These are phyloP conservation scores for Lacerta bilineata DNA, from an alignment of 2,797 vertebrate genomes.

Conservation along the genomic window DNA sequence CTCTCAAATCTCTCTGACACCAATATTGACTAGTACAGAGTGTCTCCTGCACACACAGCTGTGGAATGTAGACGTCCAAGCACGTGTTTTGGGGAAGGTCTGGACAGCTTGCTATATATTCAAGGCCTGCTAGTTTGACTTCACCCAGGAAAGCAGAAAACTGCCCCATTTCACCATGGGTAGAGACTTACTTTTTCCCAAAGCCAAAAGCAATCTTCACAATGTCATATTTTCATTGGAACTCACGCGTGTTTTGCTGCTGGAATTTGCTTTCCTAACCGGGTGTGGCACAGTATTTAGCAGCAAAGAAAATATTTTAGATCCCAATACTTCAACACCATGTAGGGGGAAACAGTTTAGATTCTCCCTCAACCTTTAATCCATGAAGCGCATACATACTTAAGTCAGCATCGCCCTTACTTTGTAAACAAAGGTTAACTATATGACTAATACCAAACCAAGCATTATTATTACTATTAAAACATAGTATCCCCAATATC, in stretches of 20 bases:
- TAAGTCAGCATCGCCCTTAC: accelerated
- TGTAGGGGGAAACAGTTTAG: constrained; percentile 32
- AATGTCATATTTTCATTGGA: constrained; percentile 48
- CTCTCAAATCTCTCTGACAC: constrained; percentile 44
- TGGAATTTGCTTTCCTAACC: constrained; percentile 31
- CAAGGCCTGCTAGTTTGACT: constrained; percentile 3
- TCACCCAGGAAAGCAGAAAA: neutral
- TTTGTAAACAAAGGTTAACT: neutral
- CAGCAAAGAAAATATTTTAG: constrained; percentile 66
- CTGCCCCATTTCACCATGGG: neutral
- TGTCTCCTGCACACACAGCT: neutral
- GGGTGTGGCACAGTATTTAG: constrained; percentile 56
- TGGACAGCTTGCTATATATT: neutral
- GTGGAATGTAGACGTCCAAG: neutral
- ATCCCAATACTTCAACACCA: neutral
- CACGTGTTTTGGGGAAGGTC: neutral
- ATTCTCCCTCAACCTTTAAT: neutral
- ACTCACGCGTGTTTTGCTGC: constrained; percentile 41
- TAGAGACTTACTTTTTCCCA: constrained; percentile 20
- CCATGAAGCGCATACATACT: neutral
- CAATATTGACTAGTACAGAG: neutral
- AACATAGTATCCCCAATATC: neutral
- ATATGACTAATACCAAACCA: neutral
- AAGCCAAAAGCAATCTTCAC: constrained; percentile 49
- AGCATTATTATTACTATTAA: neutral